Evolutionary conservation across 2,797 vertebrate genomes (phyloP), one percentile per base, ranked within the genome.

Genomic region (Mormyrus proboscirostris): DNA sequence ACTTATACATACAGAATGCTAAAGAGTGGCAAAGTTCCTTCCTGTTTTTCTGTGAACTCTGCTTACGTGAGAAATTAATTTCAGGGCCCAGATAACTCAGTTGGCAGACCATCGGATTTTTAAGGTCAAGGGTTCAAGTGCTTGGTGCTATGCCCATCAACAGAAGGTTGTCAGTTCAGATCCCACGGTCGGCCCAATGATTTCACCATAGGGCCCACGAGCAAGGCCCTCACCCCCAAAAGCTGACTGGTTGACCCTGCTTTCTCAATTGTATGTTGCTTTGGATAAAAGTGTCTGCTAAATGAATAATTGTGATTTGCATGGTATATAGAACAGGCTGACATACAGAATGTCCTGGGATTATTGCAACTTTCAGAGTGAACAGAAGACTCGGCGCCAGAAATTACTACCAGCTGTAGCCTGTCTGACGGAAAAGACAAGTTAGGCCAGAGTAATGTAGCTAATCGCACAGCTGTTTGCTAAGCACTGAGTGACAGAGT

Each of bases 401-500:
- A 76, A 55, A 89, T 90, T 89, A 88, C 55, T 90, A 91, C 89
- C 92, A 90, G 88, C 90, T 86, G 86, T 82, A 89, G 51, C 69
- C 62, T 84, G 88, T 90, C 88, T 91, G 92, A 92, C 82, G 76
- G 92, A 92, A 89, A 90, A 90, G 91, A 92, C 91, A 92, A 90
- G 91, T 92, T 93, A 93, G 69, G 90, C 89, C 76, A 88, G 79
- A 57, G 89, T 92, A 93, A 92, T 93, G 91, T 92, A 87, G 65
- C 90, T 93, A 91, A 93, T 90, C 91, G 89, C 90, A 88, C 90
- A 91, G 91, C 62, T 93, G 91, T 94, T 94, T 93, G 92, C 92
- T 90, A 91, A 93, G 92, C 91, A 91, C 69, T 91, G 82, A 84
- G 82, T 49, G 82, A 83, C 79, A 44, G 94, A 94, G 91, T 92